Evolutionary conservation across 2,888 invertebrate species (phyloP), one percentile per base, ranked within the genome.

Genomic region (Strigamia crassipes): DNA sequence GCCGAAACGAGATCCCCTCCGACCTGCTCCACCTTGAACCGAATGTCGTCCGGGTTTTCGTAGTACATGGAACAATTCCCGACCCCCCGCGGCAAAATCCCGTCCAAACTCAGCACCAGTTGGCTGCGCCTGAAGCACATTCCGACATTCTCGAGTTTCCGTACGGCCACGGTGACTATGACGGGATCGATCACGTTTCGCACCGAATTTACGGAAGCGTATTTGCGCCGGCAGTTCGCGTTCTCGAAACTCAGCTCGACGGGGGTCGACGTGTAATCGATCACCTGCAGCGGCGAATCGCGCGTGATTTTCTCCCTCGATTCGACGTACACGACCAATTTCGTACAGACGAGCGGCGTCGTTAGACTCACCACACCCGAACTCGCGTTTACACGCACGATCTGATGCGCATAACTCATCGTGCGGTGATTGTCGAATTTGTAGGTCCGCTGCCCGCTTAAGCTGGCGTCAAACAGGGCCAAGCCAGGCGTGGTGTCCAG

Each of bases 251-350:
- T 90, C 81, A 94, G 91, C 84, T 94, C 90, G 83, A 95, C 89
- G 0, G 94, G 94, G 82, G 94, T 87, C 86, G 94, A 94, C 86
- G 94, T 94, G 87, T 94, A 95, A 86, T 94, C 94, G 83, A 95
- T 93, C 84, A 79, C 82, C 15, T 51, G 46, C 21, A 27, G 27
- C 18, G 61, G 34, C 56, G 34, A 42, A 15, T 85, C 42, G 84
- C 82, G 38, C 83, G 86, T 23, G 84, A 84, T 66, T 80, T 56
- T 79, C 93, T 94, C 83, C 80, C 93, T 93, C 46, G 95, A 95
- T 87, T 96, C 95, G 83, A 96, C 92, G 88, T 94, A 94, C 86
- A 95, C 91, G 5, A 94, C 95, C 87, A 96, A 95, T 82, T 95
- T 94, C 86, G 94, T 93, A 88, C 95, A 95, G 86, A 92, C 91